Conservation (phyloP, 2,888 invertebrate genomes). For the Apoda limacodes region DNA sequence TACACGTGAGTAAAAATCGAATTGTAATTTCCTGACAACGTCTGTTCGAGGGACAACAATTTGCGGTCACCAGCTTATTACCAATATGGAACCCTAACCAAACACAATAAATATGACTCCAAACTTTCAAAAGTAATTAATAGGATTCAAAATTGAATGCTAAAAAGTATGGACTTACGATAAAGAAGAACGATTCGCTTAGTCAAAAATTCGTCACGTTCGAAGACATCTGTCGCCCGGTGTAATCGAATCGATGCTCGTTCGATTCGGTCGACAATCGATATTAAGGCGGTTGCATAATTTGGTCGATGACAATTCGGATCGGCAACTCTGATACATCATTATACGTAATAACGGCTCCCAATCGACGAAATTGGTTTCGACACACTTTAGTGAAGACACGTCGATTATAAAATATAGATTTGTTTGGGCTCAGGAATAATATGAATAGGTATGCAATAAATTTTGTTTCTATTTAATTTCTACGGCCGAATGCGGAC, state of each 20-base stretch:
- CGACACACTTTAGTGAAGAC: constrained; percentile 44
- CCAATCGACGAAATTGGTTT: constrained; percentile 44
- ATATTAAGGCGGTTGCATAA: constrained; percentile 53
- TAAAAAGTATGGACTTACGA: not conserved
- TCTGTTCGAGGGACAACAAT: constrained; percentile 67
- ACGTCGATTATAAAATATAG: constrained; percentile 46
- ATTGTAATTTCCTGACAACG: constrained; percentile 66
- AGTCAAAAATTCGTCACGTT: constrained; percentile 66
- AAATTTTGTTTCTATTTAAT: too few species aligned
- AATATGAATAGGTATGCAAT: too few species aligned
- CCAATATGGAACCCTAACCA: constrained; percentile 47
- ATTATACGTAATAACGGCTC: constrained; percentile 52
- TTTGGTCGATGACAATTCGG: constrained; percentile 65
- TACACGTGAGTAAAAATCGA: constrained; percentile 60
- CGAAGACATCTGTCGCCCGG: constrained; percentile 63
- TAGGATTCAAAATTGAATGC: not conserved
- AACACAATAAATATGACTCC: constrained; percentile 26
- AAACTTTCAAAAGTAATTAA: not conserved
- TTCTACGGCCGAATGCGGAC: too few species aligned
- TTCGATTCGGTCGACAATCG: constrained; percentile 45
- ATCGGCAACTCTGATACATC: constrained; percentile 40
- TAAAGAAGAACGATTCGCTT: constrained; percentile 38
- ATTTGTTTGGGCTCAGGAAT: constrained; percentile 28
- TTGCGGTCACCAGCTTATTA: constrained; percentile 68
- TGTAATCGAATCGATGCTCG: constrained; percentile 51